Conservation (phyloP, 2,797 vertebrate species). For the Ataeniobius toweri region DNA sequence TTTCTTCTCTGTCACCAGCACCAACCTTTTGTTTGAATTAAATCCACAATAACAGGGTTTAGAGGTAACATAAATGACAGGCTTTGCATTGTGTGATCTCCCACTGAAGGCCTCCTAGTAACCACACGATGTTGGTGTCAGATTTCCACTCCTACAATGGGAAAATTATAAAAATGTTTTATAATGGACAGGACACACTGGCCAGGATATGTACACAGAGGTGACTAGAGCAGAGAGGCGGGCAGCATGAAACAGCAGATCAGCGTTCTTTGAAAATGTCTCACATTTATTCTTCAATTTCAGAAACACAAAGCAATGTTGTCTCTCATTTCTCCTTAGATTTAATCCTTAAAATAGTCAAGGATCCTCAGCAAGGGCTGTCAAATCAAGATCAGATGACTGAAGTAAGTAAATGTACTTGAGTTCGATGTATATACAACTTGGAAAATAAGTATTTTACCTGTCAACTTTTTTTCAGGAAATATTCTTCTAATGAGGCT, state of each 20-base stretch:
- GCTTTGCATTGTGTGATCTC: constrained; percentile 17
- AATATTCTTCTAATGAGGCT: background rate
- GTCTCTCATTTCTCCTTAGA: constrained; percentile 37
- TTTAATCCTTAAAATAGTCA: constrained; percentile 37
- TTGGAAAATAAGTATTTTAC: background rate
- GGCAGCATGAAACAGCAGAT: background rate
- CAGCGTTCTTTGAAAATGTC: background rate
- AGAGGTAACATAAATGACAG: constrained; percentile 3
- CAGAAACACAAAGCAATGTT: background rate
- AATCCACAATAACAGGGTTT: constrained; percentile 5
- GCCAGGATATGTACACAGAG: background rate
- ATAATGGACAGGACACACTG: constrained; percentile 17
- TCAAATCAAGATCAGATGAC: constrained; percentile 11
- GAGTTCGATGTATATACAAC: background rate
- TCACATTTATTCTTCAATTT: background rate
- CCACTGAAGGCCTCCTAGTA: constrained; percentile 35
- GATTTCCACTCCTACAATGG: constrained; percentile 54
- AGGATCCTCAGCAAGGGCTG: fast-evolving
- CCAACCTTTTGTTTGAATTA: constrained; percentile 28
- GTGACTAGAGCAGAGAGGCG: background rate
- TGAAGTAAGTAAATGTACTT: constrained; percentile 49
- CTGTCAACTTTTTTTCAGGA: background rate
- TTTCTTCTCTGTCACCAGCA: constrained; percentile 13
- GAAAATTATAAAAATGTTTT: constrained; percentile 39
- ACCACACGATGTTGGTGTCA: constrained; percentile 47